Percentiles rank a stretch among this genome's conserved stretches.
Evolutionary conservation across 2,888 invertebrate species (phyloP).

Genomic region (Eupeodes luniger): DNA sequence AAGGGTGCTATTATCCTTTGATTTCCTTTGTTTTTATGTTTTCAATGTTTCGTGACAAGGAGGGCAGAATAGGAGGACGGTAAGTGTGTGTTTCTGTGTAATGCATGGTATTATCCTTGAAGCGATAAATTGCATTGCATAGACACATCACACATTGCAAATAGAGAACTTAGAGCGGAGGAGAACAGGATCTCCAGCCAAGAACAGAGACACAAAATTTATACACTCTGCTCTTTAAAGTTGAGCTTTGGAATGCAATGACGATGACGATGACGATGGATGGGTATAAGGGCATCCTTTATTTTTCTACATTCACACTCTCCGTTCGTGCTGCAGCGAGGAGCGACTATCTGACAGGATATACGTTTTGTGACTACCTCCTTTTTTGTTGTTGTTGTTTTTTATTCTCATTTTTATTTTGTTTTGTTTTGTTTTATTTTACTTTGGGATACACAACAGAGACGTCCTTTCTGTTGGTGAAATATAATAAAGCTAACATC

Average conservation of each 20-base stretch:
- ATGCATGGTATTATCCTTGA: constrained; percentile 69
- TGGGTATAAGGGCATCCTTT: constrained; percentile 33
- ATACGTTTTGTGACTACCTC: constrained; percentile 15
- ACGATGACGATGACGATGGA: constrained; percentile 47
- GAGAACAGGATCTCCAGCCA: not conserved
- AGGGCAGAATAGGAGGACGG: not conserved
- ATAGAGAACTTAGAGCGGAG: constrained; percentile 34
- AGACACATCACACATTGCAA: constrained; percentile 35
- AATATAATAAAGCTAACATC: constrained; percentile 76
- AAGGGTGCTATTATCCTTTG: constrained; percentile 67
- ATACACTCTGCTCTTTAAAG: constrained; percentile 49
- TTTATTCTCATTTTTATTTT: not conserved
- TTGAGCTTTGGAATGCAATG: constrained; percentile 61
- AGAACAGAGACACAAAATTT: constrained; percentile 43
- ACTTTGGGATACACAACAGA: constrained; percentile 18
- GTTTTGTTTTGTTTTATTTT: constrained; percentile 3
- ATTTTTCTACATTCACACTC: constrained; percentile 32
- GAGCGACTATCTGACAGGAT: constrained; percentile 10
- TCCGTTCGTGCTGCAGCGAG: too few relatives aligned
- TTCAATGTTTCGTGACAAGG: constrained; percentile 55
- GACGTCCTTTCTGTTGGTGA: constrained; percentile 60
- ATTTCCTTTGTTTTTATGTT: constrained; percentile 64
- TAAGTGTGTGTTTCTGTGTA: constrained; percentile 38
- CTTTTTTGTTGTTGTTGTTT: constrained; percentile 13
- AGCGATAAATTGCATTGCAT: constrained; percentile 72